These are phyloP conservation scores for Selenia dentaria DNA, from an alignment of 2,888 invertebrate genomes.

Conservation along the genomic window DNA sequence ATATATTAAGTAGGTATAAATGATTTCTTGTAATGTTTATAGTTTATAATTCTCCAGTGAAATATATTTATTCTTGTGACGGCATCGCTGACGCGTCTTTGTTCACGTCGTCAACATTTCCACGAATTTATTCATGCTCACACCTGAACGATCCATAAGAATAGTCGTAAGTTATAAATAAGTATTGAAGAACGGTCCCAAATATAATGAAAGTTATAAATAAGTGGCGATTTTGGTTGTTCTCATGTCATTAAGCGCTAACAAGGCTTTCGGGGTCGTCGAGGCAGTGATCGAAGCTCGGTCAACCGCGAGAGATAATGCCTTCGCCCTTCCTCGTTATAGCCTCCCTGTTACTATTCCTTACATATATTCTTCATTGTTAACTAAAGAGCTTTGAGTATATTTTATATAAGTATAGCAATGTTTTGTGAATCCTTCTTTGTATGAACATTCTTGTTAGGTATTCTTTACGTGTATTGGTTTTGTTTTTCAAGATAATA, in stretches of 20 bases:
- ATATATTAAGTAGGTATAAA: no score
- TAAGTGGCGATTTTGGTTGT: conserved; percentile 64
- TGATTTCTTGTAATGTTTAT: no score
- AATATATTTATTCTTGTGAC: no score
- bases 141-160: conserved; percentile 43
- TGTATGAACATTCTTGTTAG: no score
- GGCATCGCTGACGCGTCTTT: no score
- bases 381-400: conserved; percentile 6
- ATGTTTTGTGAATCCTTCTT: no score
- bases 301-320: conserved; percentile 80
- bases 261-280: conserved; percentile 74
- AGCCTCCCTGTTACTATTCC: conserved; percentile 30
- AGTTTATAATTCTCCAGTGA: no score
- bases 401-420: no score
- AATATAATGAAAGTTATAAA: conserved; percentile 58
- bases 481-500: no score
- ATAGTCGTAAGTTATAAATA: conserved; percentile 58
- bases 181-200: conserved; percentile 52
- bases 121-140: conserved; percentile 21
- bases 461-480: no score
- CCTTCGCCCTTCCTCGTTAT: conserved; percentile 46
- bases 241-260: conserved; percentile 74
- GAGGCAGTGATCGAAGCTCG: conserved; percentile 76
- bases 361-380: conserved; percentile 16
- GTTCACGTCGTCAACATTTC: no score